Evolutionary conservation across 1,140 invertebrate genomes (phyloP), one percentile per base, ranked within the genome.

Genomic region (Lanistes nyassanus): DNA sequence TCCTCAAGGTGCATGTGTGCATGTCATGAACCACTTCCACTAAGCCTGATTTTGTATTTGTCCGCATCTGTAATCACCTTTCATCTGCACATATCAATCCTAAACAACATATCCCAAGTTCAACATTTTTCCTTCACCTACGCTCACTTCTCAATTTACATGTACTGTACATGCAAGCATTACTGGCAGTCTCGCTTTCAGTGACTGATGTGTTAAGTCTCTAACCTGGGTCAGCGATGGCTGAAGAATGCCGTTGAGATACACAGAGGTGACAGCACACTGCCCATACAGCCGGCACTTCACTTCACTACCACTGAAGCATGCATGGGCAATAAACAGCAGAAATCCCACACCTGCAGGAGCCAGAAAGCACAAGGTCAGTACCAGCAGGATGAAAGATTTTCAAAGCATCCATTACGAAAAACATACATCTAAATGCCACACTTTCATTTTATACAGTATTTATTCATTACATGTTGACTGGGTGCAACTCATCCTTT

Each of bases 211-310:
- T 47, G 53, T 60, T 19, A 53, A 36, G 6, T 36, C 36, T 53
- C 42, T 74, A 72, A 84, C 84, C 81, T 85, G 80, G 36, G 84
- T 85, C 11, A 85, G 78, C 13, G 81, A 75, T 31, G 82, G 81
- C 58, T 83, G 84, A 29, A 55, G 70, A 11, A 84, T 81, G n/a
- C 81, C 84, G 70, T 85, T 85, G 11, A 85, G 72, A 29, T 79
- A 75, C 19, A 80, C 82, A 23, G 73, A 56, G n/a, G 67, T 81
- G 16, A 85, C 84, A 74, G 84, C 84, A 82, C 84, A 83, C 26
- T 81, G 79, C 31, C 84, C 84, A 62, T 83, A 82, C 26, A 85
- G 78, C 31, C 84, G 69, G 77, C 84, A 85, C 60, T 81, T 79
- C 39, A 82, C 80, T 53, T 84, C 82, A 51, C 77, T 71, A 19